Base-by-base conservation (phyloP, 2,113 vertebrate species). In the Stigmatopora argus region DNA sequence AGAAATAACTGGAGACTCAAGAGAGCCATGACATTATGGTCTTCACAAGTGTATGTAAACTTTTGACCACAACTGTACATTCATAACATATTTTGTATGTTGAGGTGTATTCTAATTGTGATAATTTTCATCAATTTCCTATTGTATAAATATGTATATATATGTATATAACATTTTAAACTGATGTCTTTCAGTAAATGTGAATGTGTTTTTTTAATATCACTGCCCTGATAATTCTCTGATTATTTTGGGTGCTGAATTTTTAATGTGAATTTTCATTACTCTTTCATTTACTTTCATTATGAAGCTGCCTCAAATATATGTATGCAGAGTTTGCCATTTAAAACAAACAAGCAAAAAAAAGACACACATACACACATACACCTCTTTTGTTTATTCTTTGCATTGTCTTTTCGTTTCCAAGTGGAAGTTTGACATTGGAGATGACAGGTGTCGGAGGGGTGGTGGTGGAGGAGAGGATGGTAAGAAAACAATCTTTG, bases 401-500 rank as follows among this genome's bases (percentile, higher is more conserved):
- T 84, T 86, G 77, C 80, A 65, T 82, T 83, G 83, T 87, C 83
- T 89, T 87, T 85, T 83, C 75, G 78, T 86, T 74, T 72, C 83
- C 73, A 75, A 83, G 78, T 60, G 31, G 75, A 85, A 80, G 87
- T 86, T 84, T 90, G 87, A 87, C 88, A 89, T 83, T 81, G 82
- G 79, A 87, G 85, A 88, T 89, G 88, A 88, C 87, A 89, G 88
- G 88, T 89, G 87, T 89, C 87, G 85, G 87, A 85, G 85, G 86
- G 84, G 87, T 75, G 79, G 84, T 78, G 84, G 70, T 67, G 74
- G 56, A 51, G 66, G 79, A 73, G 78, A 74, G 69, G 74, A 72
- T 66, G 71, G 79, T 80, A 85, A 86, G 83, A 89, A 89, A 89
- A 89, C 88, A 89, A 84, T 84, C 83, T 86, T 75, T 85, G 84